Evolutionary conservation across 1,140 invertebrate species (phyloP), one percentile per base, ranked within the genome.

Genomic region (Ladona fulva): DNA sequence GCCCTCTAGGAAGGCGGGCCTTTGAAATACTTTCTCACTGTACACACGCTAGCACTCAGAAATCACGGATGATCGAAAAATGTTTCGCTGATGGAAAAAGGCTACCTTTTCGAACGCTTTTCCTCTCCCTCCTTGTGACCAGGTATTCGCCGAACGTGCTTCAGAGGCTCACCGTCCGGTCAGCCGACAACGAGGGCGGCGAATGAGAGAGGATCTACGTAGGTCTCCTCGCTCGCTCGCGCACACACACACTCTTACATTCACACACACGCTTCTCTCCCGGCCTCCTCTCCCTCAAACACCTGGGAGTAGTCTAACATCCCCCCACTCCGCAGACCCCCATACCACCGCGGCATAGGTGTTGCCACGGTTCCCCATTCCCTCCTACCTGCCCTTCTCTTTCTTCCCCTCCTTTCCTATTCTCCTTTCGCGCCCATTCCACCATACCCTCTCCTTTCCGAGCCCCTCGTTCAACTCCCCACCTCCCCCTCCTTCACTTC

Each of bases 401-500:
- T 66, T 66, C 52, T 66, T 66, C n/a, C 52, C 52, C 52, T 66
- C 52, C 3, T 12, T n/a, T n/a, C n/a, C n/a, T n/a, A n/a, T n/a
- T n/a, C n/a, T n/a, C n/a, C n/a, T n/a, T n/a, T n/a, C n/a, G n/a
- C n/a, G n/a, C 14, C 52, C 52, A 5, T 66, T 66, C 52, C 52
- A 19, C 25, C 42, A 19, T 73, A 22, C 22, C 77, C 44, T 25
- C 59, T 24, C 14, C 59, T 29, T 24, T 22, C 59, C 77, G n/a
- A 80, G 80, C 81, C 75, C 77, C 79, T 81, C 81, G 80, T 81
- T 81, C 80, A 80, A 79, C 77, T 79, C 81, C 78, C 82, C 81
- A 79, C 80, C 79, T 78, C 80, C 81, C 80, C 80, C 79, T 82
- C 80, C 81, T 81, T 81, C 82, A 80, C 80, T 80, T 83, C 82